phyloP scores from a whole-genome alignment of 2,113 vertebrate species.

The Bothrops jararaca region DNA sequence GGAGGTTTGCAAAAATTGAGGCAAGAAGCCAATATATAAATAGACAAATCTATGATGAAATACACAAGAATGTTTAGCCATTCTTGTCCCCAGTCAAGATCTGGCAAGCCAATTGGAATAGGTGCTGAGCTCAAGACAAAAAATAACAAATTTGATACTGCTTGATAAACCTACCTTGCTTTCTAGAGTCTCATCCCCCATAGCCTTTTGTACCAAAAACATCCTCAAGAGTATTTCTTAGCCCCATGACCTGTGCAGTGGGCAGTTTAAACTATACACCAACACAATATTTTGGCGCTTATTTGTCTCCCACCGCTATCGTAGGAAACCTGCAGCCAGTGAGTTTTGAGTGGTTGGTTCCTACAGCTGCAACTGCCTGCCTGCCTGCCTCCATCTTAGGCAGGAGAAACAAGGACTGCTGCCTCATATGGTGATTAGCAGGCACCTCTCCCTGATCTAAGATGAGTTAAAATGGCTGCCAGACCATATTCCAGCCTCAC shows the following conservation, averaged over 20 bases:
- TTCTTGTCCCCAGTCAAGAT: background rate
- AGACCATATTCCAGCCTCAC: background rate
- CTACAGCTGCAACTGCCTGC: background rate
- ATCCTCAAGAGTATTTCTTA: background rate
- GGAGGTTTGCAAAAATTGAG: background rate
- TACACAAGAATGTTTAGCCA: background rate
- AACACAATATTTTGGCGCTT: background rate
- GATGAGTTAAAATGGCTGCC: slow-evolving; percentile 49
- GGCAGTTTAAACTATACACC: background rate
- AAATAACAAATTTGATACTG: background rate
- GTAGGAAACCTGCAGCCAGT: too few relatives aligned
- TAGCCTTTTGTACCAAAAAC: background rate
- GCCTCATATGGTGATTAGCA: background rate
- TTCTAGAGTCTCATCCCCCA: background rate
- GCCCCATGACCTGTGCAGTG: background rate
- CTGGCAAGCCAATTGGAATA: background rate
- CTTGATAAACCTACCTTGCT: background rate
- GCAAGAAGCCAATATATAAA: background rate
- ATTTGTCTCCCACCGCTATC: background rate
- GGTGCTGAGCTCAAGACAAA: background rate
- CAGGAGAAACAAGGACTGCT: background rate
- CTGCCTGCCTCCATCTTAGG: background rate
- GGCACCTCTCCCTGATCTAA: background rate
- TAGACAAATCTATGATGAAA: background rate
- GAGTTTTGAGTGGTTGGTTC: background rate